Evolutionary conservation across 2,797 vertebrate genomes (phyloP).

Genomic region (Sebastolobus altivelis): DNA sequence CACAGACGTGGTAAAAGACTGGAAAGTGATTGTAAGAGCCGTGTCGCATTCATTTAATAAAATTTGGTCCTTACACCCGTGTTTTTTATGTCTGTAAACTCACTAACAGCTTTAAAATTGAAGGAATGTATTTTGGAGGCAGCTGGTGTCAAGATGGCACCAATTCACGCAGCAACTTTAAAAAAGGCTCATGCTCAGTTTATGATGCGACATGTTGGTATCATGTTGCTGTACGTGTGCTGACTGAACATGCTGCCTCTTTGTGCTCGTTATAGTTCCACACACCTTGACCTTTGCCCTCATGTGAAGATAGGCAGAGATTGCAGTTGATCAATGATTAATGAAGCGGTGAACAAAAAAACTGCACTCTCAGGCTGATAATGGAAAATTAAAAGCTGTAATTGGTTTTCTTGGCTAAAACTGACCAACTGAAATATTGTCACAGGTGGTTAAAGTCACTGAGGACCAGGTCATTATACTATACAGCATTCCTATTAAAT

Average conservation of each 20-base stretch:
- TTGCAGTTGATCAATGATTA: slow-evolving; percentile 83
- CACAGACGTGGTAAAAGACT: slow-evolving; percentile 34
- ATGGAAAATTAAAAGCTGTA: neutral
- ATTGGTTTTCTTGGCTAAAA: neutral
- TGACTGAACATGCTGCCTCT: slow-evolving; percentile 9
- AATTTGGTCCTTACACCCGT: slow-evolving; percentile 35
- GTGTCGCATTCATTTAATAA: slow-evolving; percentile 71
- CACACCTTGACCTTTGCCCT: slow-evolving; percentile 81
- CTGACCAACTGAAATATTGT: neutral
- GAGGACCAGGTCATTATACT: neutral
- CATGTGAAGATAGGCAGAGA: slow-evolving; percentile 67
- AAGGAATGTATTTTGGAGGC: neutral
- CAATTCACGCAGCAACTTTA: neutral
- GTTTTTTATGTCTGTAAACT: neutral
- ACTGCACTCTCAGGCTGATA: slow-evolving; percentile 8
- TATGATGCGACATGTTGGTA: neutral
- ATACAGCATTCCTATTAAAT: neutral
- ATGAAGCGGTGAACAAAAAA: slow-evolving; percentile 54
- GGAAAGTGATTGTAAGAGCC: slow-evolving; percentile 50
- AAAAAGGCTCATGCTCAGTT: neutral
- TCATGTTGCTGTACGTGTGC: slow-evolving; percentile 25
- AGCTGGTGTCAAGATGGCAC: neutral
- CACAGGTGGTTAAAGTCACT: neutral
- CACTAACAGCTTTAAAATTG: neutral
- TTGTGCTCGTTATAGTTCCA: slow-evolving; percentile 35